A percentile compares a stretch with the other conserved stretches of the same genome.
phyloP scores from a whole-genome alignment of 2,113 vertebrate genomes.

The Carollia perspicillata region DNA sequence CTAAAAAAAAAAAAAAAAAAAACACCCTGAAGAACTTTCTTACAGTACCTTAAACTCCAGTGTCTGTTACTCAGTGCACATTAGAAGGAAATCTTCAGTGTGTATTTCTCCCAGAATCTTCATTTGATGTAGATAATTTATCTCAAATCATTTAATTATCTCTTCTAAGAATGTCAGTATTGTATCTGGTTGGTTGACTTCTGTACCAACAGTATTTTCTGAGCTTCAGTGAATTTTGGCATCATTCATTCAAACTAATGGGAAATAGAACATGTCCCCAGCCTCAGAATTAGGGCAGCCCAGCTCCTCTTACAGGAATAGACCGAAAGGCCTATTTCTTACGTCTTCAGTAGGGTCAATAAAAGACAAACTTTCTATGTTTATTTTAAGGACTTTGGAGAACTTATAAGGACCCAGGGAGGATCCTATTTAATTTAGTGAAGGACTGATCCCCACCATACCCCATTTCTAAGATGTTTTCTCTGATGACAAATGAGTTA shows the following conservation, averaged over 20 bases:
- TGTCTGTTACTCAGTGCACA: not conserved
- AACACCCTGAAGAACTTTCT: not conserved
- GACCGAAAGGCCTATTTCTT: not conserved
- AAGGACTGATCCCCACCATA: not conserved
- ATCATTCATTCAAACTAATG: conserved; percentile 8
- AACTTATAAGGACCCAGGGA: not conserved
- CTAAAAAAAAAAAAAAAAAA: not conserved
- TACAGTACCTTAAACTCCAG: not conserved
- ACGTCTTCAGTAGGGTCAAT: not conserved
- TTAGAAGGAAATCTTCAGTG: conserved; percentile 18
- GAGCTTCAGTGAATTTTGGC: not conserved
- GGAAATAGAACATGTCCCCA: not conserved
- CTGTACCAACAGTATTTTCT: not conserved
- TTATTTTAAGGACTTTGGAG: not conserved
- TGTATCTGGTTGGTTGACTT: not conserved
- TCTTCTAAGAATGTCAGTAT: conserved; percentile 7
- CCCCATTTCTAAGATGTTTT: not conserved
- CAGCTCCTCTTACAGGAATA: not conserved
- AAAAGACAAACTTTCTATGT: not conserved
- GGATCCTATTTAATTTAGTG: not conserved
- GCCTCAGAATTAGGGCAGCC: not conserved
- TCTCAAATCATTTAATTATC: conserved; percentile 37
- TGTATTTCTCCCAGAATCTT: conserved; percentile 23
- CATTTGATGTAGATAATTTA: conserved; percentile 7
- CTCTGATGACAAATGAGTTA: not conserved